phyloP scores from a whole-genome alignment of 2,797 vertebrate genomes.

The Acanthiza pusilla region DNA sequence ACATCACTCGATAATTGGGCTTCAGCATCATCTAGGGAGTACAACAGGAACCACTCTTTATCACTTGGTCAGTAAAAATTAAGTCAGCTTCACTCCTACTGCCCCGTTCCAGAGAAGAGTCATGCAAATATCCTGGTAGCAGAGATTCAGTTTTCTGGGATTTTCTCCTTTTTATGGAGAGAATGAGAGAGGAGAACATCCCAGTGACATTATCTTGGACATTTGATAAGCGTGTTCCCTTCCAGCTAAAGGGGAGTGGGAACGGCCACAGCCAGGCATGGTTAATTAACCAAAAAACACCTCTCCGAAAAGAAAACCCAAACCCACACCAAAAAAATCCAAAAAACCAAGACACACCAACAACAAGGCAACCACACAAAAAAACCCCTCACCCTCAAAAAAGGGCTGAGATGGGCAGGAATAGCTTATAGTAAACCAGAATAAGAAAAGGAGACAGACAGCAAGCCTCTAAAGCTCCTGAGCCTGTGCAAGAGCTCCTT shows the following conservation, averaged over 20 bases:
- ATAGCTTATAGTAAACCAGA: not conserved
- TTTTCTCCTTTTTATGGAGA: not conserved
- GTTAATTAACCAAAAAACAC: not conserved
- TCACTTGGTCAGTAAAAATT: not conserved
- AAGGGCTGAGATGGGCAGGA: not conserved
- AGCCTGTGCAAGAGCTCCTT: not conserved
- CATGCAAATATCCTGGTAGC: not conserved
- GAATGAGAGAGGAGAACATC: not conserved
- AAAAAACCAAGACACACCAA: not conserved
- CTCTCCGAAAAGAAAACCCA: not conserved
- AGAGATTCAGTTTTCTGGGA: not conserved
- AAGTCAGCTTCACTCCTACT: not conserved
- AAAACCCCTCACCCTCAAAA: rapidly evolving
- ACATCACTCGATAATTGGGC: not conserved
- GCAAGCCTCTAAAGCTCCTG: not conserved
- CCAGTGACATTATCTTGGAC: not conserved
- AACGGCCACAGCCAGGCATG: not conserved
- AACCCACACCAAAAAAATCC: not conserved
- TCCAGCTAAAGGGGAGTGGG: not conserved
- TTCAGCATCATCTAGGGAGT: not conserved
- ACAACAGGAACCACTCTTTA: not conserved
- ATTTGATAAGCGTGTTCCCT: not conserved
- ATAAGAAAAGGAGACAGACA: not conserved
- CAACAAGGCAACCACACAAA: not conserved
- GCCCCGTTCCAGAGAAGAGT: not conserved